A percentile compares a stretch with the other conserved stretches of the same genome.
Evolutionary conservation across 2,113 vertebrate genomes (phyloP).

Genomic region (Oncorhynchus clarkii): DNA sequence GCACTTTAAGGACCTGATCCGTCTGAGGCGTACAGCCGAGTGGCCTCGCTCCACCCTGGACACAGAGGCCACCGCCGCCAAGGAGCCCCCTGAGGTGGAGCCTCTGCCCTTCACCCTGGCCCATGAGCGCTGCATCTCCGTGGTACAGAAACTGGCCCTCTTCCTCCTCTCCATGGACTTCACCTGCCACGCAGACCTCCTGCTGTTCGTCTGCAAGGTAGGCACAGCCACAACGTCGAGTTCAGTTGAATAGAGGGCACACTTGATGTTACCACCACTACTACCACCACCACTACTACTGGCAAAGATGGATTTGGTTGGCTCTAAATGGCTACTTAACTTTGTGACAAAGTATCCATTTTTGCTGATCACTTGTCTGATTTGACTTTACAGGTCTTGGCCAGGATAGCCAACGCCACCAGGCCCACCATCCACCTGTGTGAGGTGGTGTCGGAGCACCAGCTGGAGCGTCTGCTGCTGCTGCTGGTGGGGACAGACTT

Average conservation of each 20-base stretch:
- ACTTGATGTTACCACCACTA: too few relatives aligned
- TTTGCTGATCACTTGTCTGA: neutral
- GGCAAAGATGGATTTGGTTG: too few relatives aligned
- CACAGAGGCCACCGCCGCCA: slow-evolving; percentile 85
- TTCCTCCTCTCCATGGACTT: slow-evolving; percentile 99
- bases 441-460: slow-evolving; percentile 95
- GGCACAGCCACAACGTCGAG: neutral
- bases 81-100: slow-evolving; percentile 93
- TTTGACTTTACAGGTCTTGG: slow-evolving; percentile 81
- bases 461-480: slow-evolving; percentile 90
- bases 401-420: slow-evolving; percentile 94
- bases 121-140: slow-evolving; percentile 96
- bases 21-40: slow-evolving; percentile 92
- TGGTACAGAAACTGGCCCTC: slow-evolving; percentile 93
- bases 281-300: too few relatives aligned
- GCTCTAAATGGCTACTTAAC: too few relatives aligned
- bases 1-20: slow-evolving; percentile 99
- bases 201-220: slow-evolving; percentile 98
- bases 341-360: too few relatives aligned
- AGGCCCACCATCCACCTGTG: slow-evolving; percentile 96
- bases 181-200: slow-evolving; percentile 96
- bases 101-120: slow-evolving; percentile 93
- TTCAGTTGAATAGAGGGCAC: neutral
- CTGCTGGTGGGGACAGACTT: slow-evolving; percentile 97
- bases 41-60: slow-evolving; percentile 96